Evolutionary conservation across 2,113 vertebrate genomes (phyloP), one percentile per base, ranked within the genome.

Genomic region (Cynopterus brachyotis): DNA sequence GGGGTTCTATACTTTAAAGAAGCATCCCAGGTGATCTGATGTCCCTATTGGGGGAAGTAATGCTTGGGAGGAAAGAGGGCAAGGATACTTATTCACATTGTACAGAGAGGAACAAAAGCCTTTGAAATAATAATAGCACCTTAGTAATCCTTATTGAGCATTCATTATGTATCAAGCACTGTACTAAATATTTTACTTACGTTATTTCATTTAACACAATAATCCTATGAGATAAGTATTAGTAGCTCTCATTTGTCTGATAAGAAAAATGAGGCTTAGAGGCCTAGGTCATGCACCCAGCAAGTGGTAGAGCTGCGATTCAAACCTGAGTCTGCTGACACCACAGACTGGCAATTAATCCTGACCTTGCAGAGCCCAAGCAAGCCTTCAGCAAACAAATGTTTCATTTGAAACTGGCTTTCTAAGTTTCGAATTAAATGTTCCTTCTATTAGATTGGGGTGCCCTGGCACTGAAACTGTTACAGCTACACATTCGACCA

Each of bases 401-500:
- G 3, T 64, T 32, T n/a, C 42, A 30, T 75, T 60, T 45, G 64
- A 72, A 70, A 26, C 40, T 30, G 89, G 28, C 53, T 85, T 73
- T 79, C 32, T 60, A 24, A 24, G 55, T 76, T 73, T 53, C 32
- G 70, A 26, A 75, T 76, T 12, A 35, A 78, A 22, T 30, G 26
- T 69, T 73, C n/a, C 69, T 53, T 28, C 86, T 67, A 0, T 73
- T 32, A n/a, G n/a, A 1, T 72, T 47, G 16, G 28, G 8, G 26
- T 67, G 16, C 40, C 28, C 5, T 9, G 62, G 42, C 7, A 5
- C 30, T 7, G 55, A 76, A n/a, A 30, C 19, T 8, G 6, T 64
- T 57, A 6, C 1, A 59, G 42, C 6, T 2, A 0, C 45, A 16
- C 28, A 8, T 72, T 16, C 35, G n/a, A 4, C 19, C 40, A 7